A percentile compares a stretch with the other conserved stretches of the same genome.
These are phyloP conservation scores for Drosophila chauvacae DNA, from an alignment of 1,140 invertebrate genomes.

Conservation along the genomic window DNA sequence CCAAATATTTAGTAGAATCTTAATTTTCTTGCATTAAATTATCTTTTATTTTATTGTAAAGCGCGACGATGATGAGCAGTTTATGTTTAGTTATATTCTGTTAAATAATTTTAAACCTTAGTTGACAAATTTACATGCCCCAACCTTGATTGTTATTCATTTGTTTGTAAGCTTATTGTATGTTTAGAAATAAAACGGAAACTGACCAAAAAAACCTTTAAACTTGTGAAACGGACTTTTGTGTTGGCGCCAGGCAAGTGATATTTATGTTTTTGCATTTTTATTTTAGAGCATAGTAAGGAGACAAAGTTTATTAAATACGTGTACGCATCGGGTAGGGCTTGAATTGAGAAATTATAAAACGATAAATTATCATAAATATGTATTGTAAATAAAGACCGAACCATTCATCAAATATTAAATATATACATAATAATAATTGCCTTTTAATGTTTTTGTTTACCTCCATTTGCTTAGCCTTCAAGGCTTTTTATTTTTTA, in stretches of 20 bases:
- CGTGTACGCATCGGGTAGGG: slow-evolving; percentile 45
- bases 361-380: slow-evolving; percentile 26
- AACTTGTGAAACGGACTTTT: slow-evolving; percentile 15
- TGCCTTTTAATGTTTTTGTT: slow-evolving; percentile 1
- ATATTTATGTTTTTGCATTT: slow-evolving; percentile 55
- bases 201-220: slow-evolving; percentile 37
- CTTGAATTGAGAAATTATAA: slow-evolving; percentile 42
- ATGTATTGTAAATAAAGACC: slow-evolving; percentile 39
- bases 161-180: slow-evolving; percentile 51
- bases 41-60: slow-evolving; percentile 37
- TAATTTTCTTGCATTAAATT: slow-evolving; percentile 13
- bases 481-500: not conserved
- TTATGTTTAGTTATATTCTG: slow-evolving; percentile 66
- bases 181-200: slow-evolving; percentile 62
- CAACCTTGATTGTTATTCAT: slow-evolving; percentile 65
- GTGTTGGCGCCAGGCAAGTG: slow-evolving; percentile 46
- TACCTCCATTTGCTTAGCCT: slow-evolving; percentile 1
- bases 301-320: slow-evolving; percentile 16
- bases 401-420: slow-evolving; percentile 39
- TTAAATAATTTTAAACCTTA: slow-evolving; percentile 79
- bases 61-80: slow-evolving; percentile 18
- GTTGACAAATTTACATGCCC: slow-evolving; percentile 49
- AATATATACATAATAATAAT: not conserved
- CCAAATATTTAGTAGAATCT: slow-evolving; percentile 68
- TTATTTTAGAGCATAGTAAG: slow-evolving; percentile 4